Percentiles rank a stretch among this genome's conserved stretches.
Conservation (phyloP, 2,797 vertebrate genomes). For the Rhinoraja longicauda region DNA sequence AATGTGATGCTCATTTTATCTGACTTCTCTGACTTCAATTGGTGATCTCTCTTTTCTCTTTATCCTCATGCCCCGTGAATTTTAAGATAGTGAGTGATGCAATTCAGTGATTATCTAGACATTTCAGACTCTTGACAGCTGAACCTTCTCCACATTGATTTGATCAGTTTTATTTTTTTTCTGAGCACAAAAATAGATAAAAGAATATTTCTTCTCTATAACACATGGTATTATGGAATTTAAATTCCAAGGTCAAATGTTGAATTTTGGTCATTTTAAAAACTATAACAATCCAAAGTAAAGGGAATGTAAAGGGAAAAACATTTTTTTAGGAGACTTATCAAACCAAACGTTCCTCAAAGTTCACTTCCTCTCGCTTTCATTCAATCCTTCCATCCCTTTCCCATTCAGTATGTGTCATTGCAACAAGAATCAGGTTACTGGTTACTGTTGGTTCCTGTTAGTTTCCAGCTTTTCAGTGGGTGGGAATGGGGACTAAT, state of each 20-base stretch:
- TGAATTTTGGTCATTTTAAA: not conserved
- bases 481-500: not conserved
- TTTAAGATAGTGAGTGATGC: not conserved
- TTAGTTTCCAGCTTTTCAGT: not conserved
- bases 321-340: not conserved
- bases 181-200: not conserved
- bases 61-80: not conserved
- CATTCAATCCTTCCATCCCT: not conserved
- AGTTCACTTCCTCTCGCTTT: not conserved
- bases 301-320: not conserved
- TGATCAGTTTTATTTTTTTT: constrained; percentile 21
- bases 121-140: not conserved
- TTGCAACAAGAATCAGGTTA: not conserved
- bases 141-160: not conserved
- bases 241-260: not conserved
- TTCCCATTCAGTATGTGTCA: not conserved
- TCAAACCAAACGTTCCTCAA: not conserved
- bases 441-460: not conserved
- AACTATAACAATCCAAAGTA: not conserved
- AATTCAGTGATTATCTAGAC: not conserved
- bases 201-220: not conserved
- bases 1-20: not conserved
- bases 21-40: not conserved
- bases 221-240: not conserved
- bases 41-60: not conserved